phyloP scores from a whole-genome alignment of 1,140 invertebrate species.

The Trichogramma pretiosum region DNA sequence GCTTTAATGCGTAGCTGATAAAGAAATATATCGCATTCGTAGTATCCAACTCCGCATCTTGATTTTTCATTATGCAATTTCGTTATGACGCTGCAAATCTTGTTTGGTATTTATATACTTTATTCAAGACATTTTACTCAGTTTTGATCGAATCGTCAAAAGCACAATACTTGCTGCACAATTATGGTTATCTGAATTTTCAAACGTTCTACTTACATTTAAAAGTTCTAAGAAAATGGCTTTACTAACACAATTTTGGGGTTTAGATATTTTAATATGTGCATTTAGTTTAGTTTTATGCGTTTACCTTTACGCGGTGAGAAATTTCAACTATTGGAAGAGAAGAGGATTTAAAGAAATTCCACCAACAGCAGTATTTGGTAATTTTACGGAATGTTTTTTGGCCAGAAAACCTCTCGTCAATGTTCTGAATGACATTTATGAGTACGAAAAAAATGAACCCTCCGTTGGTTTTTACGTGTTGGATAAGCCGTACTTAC shows the following conservation, averaged over 20 bases:
- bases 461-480: conserved; percentile 30
- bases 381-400: conserved; percentile 21
- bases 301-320: conserved; percentile 5
- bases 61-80: no score
- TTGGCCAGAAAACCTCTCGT: conserved; percentile 21
- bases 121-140: no score
- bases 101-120: no score
- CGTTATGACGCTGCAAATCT: no score
- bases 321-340: conserved; percentile 27
- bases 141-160: no score
- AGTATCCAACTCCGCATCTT: no score
- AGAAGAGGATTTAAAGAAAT: conserved; percentile 20
- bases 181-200: no score
- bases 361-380: conserved; percentile 20
- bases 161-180: no score
- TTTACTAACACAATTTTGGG: conserved; percentile 6
- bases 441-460: conserved; percentile 11
- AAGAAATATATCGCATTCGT: no score
- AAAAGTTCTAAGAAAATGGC: conserved; percentile 9
- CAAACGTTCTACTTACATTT: no score
- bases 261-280: not conserved
- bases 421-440: conserved; percentile 24
- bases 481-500: conserved; percentile 26
- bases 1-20: no score
- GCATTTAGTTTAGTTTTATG: not conserved